phyloP scores from a whole-genome alignment of 2,888 invertebrate species.

The Meandrusa payeni region DNA sequence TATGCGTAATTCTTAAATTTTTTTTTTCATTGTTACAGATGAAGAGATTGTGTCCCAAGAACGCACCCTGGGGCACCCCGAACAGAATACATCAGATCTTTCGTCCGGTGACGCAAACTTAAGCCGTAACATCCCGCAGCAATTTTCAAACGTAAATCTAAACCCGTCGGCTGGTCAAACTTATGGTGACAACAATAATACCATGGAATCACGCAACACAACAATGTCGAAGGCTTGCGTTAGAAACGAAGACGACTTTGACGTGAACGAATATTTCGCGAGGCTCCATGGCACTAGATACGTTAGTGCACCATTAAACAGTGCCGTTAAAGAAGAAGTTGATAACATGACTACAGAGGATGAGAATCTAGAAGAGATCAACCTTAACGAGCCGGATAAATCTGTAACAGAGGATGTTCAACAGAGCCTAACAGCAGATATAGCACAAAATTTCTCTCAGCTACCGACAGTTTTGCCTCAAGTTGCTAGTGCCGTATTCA shows the following conservation, averaged over 20 bases:
- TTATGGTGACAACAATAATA: slow-evolving; percentile 29
- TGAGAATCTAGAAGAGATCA: slow-evolving; percentile 68
- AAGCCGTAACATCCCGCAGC: slow-evolving; percentile 23
- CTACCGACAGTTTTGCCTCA: slow-evolving; percentile 80
- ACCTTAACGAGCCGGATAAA: slow-evolving; percentile 55
- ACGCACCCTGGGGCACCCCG: slow-evolving; percentile 45
- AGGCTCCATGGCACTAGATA: slow-evolving; percentile 68
- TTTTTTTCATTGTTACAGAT: slow-evolving; percentile 59
- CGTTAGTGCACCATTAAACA: slow-evolving; percentile 64
- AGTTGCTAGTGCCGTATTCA: slow-evolving; percentile 83
- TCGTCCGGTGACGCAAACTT: slow-evolving; percentile 53
- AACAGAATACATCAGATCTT: slow-evolving; percentile 41
- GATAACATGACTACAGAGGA: slow-evolving; percentile 70
- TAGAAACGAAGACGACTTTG: slow-evolving; percentile 68
- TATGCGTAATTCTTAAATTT: background rate
- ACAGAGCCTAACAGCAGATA: slow-evolving; percentile 68
- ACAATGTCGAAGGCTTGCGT: slow-evolving; percentile 46
- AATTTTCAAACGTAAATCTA: slow-evolving; percentile 24
- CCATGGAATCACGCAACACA: slow-evolving; percentile 27
- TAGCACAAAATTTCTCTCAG: slow-evolving; percentile 79
- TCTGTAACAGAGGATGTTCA: slow-evolving; percentile 37
- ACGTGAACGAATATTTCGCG: slow-evolving; percentile 74
- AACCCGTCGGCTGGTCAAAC: slow-evolving; percentile 33
- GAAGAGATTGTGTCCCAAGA: slow-evolving; percentile 43
- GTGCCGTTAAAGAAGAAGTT: slow-evolving; percentile 64